Evolutionary conservation across 2,797 vertebrate species (phyloP).

Genomic region (Spatula versicolor): DNA sequence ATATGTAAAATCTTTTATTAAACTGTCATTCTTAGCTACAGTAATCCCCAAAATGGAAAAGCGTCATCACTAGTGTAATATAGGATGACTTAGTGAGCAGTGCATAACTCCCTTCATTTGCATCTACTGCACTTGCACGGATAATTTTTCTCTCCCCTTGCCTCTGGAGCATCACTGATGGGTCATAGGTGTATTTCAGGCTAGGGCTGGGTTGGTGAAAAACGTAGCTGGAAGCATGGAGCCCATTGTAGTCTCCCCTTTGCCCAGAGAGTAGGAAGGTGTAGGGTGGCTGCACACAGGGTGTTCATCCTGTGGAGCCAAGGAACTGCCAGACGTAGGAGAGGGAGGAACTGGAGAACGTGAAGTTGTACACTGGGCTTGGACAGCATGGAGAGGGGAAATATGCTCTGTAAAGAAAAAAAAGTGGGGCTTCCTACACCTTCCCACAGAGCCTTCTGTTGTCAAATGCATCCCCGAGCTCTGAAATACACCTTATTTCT

Average conservation of each 20-base stretch:
- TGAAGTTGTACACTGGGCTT: background rate
- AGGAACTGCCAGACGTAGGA: background rate
- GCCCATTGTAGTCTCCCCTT: background rate
- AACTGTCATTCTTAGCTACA: background rate
- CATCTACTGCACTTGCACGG: background rate
- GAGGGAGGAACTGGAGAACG: background rate
- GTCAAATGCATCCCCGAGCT: background rate
- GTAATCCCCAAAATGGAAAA: background rate
- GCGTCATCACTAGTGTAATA: background rate
- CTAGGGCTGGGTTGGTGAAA: background rate
- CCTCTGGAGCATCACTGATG: background rate
- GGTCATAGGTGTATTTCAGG: background rate
- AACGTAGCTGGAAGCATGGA: background rate
- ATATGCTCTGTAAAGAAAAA: background rate
- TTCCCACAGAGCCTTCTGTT: background rate
- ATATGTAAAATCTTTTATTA: background rate
- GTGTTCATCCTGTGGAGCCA: background rate
- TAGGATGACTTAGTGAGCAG: background rate
- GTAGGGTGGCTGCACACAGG: background rate
- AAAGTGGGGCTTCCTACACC: background rate
- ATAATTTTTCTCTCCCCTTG: background rate
- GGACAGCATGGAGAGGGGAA: background rate
- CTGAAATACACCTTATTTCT: rapidly evolving
- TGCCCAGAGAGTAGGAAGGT: background rate
- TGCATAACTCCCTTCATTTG: background rate